Evolutionary conservation across 2,888 invertebrate genomes (phyloP), one percentile per base, ranked within the genome.

Genomic region (Agonum fuliginosum): DNA sequence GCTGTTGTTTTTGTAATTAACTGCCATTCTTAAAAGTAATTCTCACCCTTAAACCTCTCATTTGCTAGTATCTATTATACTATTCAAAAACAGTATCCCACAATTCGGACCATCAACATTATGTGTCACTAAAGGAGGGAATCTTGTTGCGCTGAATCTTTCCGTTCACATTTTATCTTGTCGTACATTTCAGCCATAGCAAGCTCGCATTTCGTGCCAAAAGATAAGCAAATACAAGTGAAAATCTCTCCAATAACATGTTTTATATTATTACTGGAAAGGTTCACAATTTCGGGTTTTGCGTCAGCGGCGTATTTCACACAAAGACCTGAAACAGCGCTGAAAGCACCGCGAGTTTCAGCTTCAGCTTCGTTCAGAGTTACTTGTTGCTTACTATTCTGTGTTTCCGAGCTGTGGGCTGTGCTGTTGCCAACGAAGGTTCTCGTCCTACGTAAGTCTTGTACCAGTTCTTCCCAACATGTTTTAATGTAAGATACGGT

Each of bases 311-410:
- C 67, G 67, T 67, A 67, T 67, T 67, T 67, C 67, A 67, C 67
- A 67, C 67, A 67, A 67, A 67, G 67, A 41, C 41, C 41, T 41
- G 67, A 67, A 67, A 67, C 67, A 67, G 41, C 67, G 65, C 19
- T 67, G 67, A 41, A 67, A 67, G 67, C 67, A 41, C 41, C 41
- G 41, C n/a, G 12, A 34, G 65, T 65, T 67, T 67, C 41, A 67
- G 37, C 67, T 62, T 62, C 30, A 30, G 54, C 58, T 48, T 6
- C 22, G 5, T n/a, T n/a, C n/a, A n/a, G 30, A 4, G n/a, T 37
- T 67, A 67, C 67, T 67, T 67, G 67, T 67, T 67, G 67, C 67
- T 67, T 62, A 62, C 62, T 62, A 34, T 62, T 62, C 34, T 19
- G 34, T 62, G 62, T 62, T 62, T 30, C 34, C 62, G 54, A 20